These are phyloP conservation scores for Notothenia coriiceps DNA, from an alignment of 2,113 vertebrate species.

Conservation along the genomic window DNA sequence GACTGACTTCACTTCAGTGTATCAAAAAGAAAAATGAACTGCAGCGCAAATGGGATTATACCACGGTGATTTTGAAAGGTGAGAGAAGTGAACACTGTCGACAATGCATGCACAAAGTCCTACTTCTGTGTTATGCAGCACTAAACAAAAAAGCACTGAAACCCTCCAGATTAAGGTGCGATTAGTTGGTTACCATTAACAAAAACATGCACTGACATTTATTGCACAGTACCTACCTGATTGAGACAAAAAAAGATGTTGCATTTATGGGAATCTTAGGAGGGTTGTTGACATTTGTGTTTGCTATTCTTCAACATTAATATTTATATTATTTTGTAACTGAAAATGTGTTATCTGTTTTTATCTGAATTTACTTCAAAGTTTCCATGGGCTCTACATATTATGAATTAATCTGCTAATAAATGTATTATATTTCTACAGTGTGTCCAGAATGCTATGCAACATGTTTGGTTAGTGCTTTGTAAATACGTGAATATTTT, in stretches of 20 bases:
- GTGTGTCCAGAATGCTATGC: background rate
- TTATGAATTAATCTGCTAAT: conserved; percentile 19
- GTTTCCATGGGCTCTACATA: too few species aligned
- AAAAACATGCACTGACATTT: background rate
- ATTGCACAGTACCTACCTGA: background rate
- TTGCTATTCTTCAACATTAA: too few species aligned
- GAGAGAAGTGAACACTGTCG: background rate
- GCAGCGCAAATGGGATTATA: too few species aligned
- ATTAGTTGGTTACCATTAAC: too few species aligned
- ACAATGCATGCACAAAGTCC: background rate
- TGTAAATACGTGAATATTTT: background rate
- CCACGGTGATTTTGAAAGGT: background rate
- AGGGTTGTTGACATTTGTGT: background rate
- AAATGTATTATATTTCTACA: conserved; percentile 21
- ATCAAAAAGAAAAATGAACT: background rate
- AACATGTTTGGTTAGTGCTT: background rate
- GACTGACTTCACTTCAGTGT: too few species aligned
- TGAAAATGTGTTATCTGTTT: background rate
- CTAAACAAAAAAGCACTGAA: too few species aligned
- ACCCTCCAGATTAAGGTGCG: background rate
- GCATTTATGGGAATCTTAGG: background rate
- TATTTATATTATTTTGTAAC: background rate
- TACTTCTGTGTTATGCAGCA: background rate
- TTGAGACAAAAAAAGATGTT: background rate
- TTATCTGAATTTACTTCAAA: background rate